These are phyloP conservation scores for Solea senegalensis DNA, from an alignment of 2,113 vertebrate genomes.

Conservation along the genomic window DNA sequence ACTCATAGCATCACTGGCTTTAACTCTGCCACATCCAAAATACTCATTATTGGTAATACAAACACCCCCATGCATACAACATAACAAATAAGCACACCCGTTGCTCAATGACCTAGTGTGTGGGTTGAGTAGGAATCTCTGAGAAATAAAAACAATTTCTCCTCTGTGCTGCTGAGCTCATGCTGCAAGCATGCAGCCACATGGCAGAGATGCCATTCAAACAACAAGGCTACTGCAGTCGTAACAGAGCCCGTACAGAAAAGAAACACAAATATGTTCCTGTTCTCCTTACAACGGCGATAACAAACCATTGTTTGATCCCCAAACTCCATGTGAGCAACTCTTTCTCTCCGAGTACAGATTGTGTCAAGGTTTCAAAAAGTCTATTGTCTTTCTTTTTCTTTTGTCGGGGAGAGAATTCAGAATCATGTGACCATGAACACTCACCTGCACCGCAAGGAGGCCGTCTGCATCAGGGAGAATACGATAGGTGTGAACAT, in stretches of 20 bases:
- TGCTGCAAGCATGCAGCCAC: slow-evolving; percentile 69
- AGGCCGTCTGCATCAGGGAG: slow-evolving; percentile 86
- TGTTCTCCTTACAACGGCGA: slow-evolving; percentile 60
- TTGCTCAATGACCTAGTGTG: slow-evolving; percentile 48
- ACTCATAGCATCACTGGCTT: slow-evolving; percentile 23
- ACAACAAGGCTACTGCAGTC: slow-evolving; percentile 60
- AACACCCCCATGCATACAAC: slow-evolving; percentile 39
- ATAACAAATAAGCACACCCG: slow-evolving; percentile 55
- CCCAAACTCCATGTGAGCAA: neutral
- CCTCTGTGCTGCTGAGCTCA: slow-evolving; percentile 75
- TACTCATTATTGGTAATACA: slow-evolving; percentile 48
- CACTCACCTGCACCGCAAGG: slow-evolving; percentile 88
- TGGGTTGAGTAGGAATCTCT: slow-evolving; percentile 73
- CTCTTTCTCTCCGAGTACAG: neutral
- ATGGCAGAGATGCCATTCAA: slow-evolving; percentile 68
- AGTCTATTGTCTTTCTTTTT: slow-evolving; percentile 2
- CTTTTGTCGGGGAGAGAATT: neutral
- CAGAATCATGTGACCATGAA: neutral
- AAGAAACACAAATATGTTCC: slow-evolving; percentile 60
- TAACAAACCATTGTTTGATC: slow-evolving; percentile 47
- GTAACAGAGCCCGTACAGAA: slow-evolving; percentile 38
- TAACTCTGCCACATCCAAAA: slow-evolving; percentile 46
- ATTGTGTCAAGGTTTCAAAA: slow-evolving; percentile 10
- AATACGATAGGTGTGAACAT: slow-evolving; percentile 90
- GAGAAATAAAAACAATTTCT: slow-evolving; percentile 78